phyloP scores from a whole-genome alignment of 2,888 invertebrate genomes.

The Aricia artaxerxes region DNA sequence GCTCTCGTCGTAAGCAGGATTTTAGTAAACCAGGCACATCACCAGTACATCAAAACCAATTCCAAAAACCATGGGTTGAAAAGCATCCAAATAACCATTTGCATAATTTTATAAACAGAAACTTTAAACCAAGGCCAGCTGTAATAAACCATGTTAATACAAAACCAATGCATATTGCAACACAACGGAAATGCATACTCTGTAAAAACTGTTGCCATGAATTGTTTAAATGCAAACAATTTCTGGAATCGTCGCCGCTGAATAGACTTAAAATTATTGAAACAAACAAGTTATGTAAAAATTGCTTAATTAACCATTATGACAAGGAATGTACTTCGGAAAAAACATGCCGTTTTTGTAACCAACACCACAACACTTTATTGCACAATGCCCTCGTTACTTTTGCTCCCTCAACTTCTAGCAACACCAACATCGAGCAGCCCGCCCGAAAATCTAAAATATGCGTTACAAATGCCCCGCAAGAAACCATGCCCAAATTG shows the following conservation, averaged over 20 bases:
- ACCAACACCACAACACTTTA: slow-evolving; percentile 34
- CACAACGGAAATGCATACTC: neutral
- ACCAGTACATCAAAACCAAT: no score
- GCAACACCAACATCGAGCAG: no score
- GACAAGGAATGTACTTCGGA: slow-evolving; percentile 38
- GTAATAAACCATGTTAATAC: slow-evolving; percentile 22
- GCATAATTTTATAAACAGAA: no score
- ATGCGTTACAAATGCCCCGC: no score
- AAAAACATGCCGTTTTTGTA: slow-evolving; percentile 35
- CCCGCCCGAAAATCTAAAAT: no score
- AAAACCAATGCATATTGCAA: slow-evolving; percentile 20
- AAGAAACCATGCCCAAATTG: no score
- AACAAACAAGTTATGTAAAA: slow-evolving; percentile 35
- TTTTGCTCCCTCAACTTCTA: neutral
- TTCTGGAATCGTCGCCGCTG: slow-evolving; percentile 26
- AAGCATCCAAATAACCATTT: no score
- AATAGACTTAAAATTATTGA: slow-evolving; percentile 2
- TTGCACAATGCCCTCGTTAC: slow-evolving; percentile 36
- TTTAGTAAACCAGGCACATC: neutral
- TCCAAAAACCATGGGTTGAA: no score
- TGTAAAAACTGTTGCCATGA: neutral
- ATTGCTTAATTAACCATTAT: slow-evolving; percentile 39
- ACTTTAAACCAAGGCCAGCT: neutral
- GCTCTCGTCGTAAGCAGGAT: slow-evolving; percentile 36
- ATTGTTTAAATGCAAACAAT: slow-evolving; percentile 31